Base-by-base conservation (phyloP, 2,113 vertebrate species). In the Coracopsis vasa region DNA sequence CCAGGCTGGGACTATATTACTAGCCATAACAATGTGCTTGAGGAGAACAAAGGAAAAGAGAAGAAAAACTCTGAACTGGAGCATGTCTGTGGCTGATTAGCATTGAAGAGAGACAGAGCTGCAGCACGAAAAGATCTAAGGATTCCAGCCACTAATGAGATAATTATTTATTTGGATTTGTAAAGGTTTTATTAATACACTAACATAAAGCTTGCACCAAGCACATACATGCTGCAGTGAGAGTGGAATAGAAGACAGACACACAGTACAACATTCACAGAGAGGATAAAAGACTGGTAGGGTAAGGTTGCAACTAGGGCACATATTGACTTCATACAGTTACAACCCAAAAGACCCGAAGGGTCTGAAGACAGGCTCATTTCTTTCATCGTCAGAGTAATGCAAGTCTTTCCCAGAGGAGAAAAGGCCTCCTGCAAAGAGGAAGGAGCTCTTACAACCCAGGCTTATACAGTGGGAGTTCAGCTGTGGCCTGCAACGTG, bases 341-440 rank as follows among this genome's bases (percentile, higher is more conserved):
- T 60, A 78, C 16, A 92, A 62, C 33, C 29, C 86, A 81, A n/a
- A 81, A 44, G 27, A 67, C 31, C 8, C 7, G 10, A 50, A 24
- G 28, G 18, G 7, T 42, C 24, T 42, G 35, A 90, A 54, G 39
- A 64, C 3, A 39, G 29, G n/a, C 13, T 92, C 27, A 13, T 86
- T 96, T 96, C 94, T 96, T 97, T 95, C 84, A 96, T 94, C 73
- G 79, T 92, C 62, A 75, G 64, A 96, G 89, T 79, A 93, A 95
- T 48, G 16, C 25, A 96, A 94, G n/a, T 42, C 72, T 64, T 94
- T 95, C 56, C 82, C 48, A 95, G 90, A 94, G 37, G 51, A 97
- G 31, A 58, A 95, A 48, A 96, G 56, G 53, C 70, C 75, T 97
- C 95, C 74, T 90, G 60, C 37, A 86, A 94, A 96, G 73, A 95